phyloP scores from a whole-genome alignment of 2,888 invertebrate species.

The Glaucopsyche alexis region DNA sequence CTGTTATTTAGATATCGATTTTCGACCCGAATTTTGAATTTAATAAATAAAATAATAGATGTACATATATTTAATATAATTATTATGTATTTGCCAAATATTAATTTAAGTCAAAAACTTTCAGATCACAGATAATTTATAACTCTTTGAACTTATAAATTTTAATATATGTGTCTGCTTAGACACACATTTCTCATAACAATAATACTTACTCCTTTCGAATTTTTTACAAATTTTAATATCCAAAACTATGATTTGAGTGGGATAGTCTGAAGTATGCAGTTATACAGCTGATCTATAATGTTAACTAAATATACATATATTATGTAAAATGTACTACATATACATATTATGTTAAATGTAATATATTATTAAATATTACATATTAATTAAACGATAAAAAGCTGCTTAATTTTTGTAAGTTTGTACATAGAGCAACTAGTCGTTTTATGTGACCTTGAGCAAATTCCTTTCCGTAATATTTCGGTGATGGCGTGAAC shows the following conservation, averaged over 20 bases:
- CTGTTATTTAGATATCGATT: not conserved
- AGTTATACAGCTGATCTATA: no score
- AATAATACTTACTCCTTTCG: not conserved
- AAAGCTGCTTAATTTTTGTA: not conserved
- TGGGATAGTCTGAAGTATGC: no score
- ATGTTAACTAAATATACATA: no score
- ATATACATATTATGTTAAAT: no score
- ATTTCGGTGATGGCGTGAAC: slow-evolving; percentile 10
- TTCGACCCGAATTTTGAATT: no score
- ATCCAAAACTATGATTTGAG: no score
- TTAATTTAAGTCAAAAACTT: no score
- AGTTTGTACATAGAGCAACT: not conserved
- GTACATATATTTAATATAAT: not conserved
- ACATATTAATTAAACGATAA: not conserved
- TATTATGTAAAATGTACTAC: no score
- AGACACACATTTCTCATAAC: not conserved
- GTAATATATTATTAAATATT: no score
- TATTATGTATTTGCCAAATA: no score
- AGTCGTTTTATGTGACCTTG: not conserved
- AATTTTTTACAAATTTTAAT: not conserved
- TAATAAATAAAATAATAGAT: no score
- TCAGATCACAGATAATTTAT: not conserved
- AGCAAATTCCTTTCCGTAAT: slow-evolving; percentile 4
- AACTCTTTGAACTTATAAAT: not conserved
- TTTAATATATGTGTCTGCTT: no score